phyloP scores from a whole-genome alignment of 2,888 invertebrate genomes.

The Phoronis australis region DNA sequence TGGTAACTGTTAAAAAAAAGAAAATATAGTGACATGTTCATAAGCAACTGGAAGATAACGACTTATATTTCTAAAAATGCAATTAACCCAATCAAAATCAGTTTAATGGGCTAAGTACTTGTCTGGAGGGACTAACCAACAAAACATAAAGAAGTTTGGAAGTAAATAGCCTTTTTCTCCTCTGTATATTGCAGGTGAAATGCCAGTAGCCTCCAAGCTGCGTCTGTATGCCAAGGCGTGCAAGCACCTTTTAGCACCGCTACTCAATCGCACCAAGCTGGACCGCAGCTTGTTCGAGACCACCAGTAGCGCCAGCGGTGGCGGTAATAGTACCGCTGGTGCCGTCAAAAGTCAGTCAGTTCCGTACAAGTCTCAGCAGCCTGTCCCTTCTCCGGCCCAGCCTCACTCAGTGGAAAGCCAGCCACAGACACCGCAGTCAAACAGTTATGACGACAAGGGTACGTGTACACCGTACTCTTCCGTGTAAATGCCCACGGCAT shows the following conservation, averaged over 20 bases:
- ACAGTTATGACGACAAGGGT: background rate
- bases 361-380: conserved; percentile 21
- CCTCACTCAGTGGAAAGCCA: conserved; percentile 12
- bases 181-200: conserved; percentile 55
- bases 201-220: conserved; percentile 74
- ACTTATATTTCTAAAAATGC: too few species aligned
- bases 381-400: conserved; percentile 16
- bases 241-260: conserved; percentile 67
- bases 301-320: conserved; percentile 11
- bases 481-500: too few species aligned
- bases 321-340: too few species aligned
- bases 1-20: too few species aligned
- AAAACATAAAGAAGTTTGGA: background rate
- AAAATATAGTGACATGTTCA: too few species aligned
- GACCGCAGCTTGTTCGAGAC: conserved; percentile 31
- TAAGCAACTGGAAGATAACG: too few species aligned
- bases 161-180: background rate
- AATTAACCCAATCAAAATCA: too few species aligned
- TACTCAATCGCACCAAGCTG: too few species aligned
- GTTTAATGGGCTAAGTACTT: too few species aligned
- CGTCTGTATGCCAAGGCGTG: conserved; percentile 80
- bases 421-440: conserved; percentile 13
- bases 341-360: too few species aligned
- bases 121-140: too few species aligned
- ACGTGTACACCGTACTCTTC: too few species aligned